Conservation (phyloP, 2,888 invertebrate genomes). For the Yponomeuta cagnagella region DNA sequence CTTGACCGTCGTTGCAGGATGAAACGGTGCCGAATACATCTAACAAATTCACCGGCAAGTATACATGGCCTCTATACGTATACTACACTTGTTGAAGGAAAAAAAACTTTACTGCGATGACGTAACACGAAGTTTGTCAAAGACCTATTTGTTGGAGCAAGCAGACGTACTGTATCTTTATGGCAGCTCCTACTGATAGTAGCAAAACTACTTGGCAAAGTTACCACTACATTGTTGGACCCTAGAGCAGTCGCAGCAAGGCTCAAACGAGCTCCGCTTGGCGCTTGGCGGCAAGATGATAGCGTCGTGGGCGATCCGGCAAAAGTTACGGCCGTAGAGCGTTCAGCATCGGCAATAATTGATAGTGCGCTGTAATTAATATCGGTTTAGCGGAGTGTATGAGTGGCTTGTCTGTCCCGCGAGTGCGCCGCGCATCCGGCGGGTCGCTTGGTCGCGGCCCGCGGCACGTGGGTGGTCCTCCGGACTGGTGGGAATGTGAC, state of each 20-base stretch:
- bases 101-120: too few species aligned
- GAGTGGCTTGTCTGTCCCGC: neutral
- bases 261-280: neutral
- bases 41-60: too few species aligned
- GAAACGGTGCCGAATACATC: too few species aligned
- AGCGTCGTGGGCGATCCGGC: neutral
- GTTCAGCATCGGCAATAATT: constrained; percentile 1
- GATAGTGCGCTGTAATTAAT: constrained; percentile 1
- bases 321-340: neutral
- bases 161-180: neutral
- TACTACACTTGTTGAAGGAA: too few species aligned
- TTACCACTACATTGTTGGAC: neutral
- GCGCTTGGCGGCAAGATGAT: neutral
- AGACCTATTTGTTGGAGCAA: too few species aligned
- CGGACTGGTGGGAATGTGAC: neutral
- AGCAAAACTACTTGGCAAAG: neutral
- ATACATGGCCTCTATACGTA: too few species aligned
- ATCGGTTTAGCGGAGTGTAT: neutral
- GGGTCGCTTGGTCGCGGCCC: neutral
- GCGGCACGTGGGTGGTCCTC: neutral
- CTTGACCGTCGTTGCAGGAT: too few species aligned
- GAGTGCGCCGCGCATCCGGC: neutral
- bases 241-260: neutral
- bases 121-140: too few species aligned
- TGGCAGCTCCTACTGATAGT: neutral